Evolutionary conservation across 2,888 invertebrate genomes (phyloP), one percentile per base, ranked within the genome.

Genomic region (Dynastes maya): DNA sequence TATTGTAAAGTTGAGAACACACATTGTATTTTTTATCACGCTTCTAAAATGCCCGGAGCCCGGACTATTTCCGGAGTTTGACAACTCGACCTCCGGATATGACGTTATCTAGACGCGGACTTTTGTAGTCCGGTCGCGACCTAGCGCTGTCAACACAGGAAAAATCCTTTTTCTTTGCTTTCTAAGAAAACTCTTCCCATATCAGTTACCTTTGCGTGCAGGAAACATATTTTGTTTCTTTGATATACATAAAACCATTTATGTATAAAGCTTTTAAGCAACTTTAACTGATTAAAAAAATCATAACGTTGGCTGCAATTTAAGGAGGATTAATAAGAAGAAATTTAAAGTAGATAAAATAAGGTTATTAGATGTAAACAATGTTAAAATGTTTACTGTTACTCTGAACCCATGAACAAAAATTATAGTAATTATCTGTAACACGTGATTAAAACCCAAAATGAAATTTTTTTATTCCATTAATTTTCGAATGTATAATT

Each of bases 11-110:
- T 78, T 74, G 81, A 80, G 79, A 79, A 80, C 80, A 81, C 80
- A 84, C 84, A 86, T 86, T 86, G 87, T 87, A 83, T 86, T 87
- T 87, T 87, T 87, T 88, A 86, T 86, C 87, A 82, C 84, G 84
- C 83, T 84, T 83, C 84, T 85, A 85, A 86, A 86, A 84, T 84
- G 86, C 86, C 84, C 83, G 82, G 83, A 84, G 85, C 85, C 85
- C 85, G 86, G 87, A 87, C 88, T 88, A 88, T 88, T 88, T 88
- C 88, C 88, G 87, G 85, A 85, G 83, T 88, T 87, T 88, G 87
- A 88, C 88, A 87, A 87, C 86, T 86, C 88, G 87, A 88, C 87
- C 88, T 87, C 87, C 87, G 88, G 88, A 87, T 87, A 85, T 86
- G 87, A 87, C 88, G 86, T 88, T 88, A 88, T 88, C 88, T 87